Conservation (phyloP, 2,113 vertebrate species). For the Tragelaphus buxtoni region DNA sequence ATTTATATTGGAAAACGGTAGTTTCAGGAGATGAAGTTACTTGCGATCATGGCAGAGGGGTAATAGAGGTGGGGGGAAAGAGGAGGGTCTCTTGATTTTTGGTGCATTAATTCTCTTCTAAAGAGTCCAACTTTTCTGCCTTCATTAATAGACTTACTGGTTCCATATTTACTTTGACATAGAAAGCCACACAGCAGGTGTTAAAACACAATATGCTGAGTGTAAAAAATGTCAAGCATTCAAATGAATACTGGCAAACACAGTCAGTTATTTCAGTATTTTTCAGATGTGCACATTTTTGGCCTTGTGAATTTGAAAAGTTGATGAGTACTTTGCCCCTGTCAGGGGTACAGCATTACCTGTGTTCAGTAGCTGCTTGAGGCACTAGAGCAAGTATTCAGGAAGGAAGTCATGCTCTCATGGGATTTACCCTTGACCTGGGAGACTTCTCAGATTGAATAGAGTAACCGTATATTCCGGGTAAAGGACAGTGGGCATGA, state of each 20-base stretch:
- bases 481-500: background rate
- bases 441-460: background rate
- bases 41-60: background rate
- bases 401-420: conserved; percentile 13
- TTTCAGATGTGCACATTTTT: conserved; percentile 22
- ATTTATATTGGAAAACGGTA: conserved; percentile 22
- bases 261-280: conserved; percentile 29
- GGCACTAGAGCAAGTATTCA: background rate
- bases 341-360: background rate
- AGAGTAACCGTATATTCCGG: background rate
- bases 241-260: background rate
- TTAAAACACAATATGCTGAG: conserved; percentile 43
- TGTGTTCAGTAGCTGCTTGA: background rate
- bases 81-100: background rate
- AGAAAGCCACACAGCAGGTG: conserved; percentile 37
- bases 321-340: background rate
- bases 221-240: conserved; percentile 16
- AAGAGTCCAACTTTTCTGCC: background rate
- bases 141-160: background rate
- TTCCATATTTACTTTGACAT: conserved; percentile 33
- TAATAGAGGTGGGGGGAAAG: background rate
- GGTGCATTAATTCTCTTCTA: background rate
- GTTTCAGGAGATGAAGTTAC: conserved; percentile 2
- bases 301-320: background rate
- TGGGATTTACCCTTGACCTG: background rate